Base-by-base conservation (phyloP, 2,113 vertebrate genomes). In the Tinamus guttatus region DNA sequence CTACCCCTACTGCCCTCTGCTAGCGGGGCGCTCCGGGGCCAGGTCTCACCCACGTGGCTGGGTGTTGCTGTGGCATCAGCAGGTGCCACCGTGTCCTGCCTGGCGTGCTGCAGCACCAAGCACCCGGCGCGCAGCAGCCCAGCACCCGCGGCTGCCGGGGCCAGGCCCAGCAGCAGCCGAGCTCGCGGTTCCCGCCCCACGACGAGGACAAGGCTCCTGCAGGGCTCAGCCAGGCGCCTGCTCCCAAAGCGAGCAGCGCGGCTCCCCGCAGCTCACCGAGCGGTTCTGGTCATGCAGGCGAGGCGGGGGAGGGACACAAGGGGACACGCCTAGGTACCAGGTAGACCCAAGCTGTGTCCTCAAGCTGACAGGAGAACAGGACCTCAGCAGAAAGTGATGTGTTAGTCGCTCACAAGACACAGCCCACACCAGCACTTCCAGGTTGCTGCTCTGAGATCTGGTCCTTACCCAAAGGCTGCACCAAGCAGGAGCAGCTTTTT, bases 241-340 rank as follows among this genome's bases (percentile, higher is more conserved):
- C 0, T 25, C 21, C 58, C 65, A 13, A 6, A 0, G 40, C 21
- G 49, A 0, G 0, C 49, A 54, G 21, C 58, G 74, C 1, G 0
- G 63, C 51, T 34, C 1, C 0, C n/a, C 51, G 18, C 47, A 47
- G 47, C 47, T 47, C 47, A 47, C 47, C 47, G 49, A 41, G 7
- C 16, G 16, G 9, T 62, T 49, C 21, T 60, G 28, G 81, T 34
- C 25, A 41, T 20, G 13, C 22, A 17, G 76, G 73, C 0, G 1
- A 64, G 47, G 71, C 47, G 64, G 0, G 2, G 41, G 5, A 73
- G 3, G 9, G 21, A 34, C 83, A 73, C 41, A 52, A 75, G 59
- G 8, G 47, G 81, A 73, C 32, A 87, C 6, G 47, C 21, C 1
- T 2, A 60, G 13, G 14, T 49, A 73, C 21, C 34, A 64, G 16